Conservation (phyloP, 30 jellyfish, hydroid and myxozoan species). For the Rhopilema esculentum region DNA sequence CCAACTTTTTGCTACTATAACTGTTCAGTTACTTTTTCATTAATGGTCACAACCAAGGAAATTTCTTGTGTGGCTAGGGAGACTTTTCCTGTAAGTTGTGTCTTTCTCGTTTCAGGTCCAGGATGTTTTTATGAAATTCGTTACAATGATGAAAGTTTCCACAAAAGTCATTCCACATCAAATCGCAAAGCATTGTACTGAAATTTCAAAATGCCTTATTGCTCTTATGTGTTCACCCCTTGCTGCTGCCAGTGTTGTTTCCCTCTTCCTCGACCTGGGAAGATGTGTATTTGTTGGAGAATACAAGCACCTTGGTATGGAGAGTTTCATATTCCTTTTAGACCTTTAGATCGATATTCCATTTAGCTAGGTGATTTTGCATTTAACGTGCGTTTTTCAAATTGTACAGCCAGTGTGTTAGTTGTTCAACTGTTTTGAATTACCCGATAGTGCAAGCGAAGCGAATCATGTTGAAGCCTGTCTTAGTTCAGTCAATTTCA, state of each 20-base stretch:
- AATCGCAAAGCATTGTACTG: slow-evolving; percentile 10
- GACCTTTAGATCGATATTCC: too few relatives aligned
- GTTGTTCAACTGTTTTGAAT: too few relatives aligned
- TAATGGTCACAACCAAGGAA: too few relatives aligned
- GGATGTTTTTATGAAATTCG: slow-evolving; percentile 35
- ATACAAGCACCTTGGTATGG: slow-evolving; percentile 76
- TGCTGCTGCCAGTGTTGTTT: slow-evolving; percentile 76
- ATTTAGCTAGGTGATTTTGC: too few relatives aligned
- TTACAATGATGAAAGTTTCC: slow-evolving; percentile 38
- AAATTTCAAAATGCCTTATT: slow-evolving; percentile 9
- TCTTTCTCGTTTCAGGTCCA: slow-evolving; percentile 47
- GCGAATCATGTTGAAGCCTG: too few relatives aligned
- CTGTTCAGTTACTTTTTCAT: too few relatives aligned
- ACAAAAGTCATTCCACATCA: slow-evolving; percentile 15
- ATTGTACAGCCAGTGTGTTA: too few relatives aligned
- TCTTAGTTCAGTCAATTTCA: neutral
- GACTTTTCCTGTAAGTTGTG: too few relatives aligned
- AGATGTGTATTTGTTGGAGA: slow-evolving; percentile 68
- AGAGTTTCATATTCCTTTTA: neutral
- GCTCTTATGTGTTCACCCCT: slow-evolving; percentile 58
- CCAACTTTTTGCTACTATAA: too few relatives aligned
- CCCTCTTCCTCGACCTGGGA: slow-evolving; percentile 55
- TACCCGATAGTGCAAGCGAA: too few relatives aligned
- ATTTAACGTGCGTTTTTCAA: too few relatives aligned
- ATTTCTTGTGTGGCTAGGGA: too few relatives aligned